Evolutionary conservation across 2,797 vertebrate genomes (phyloP).

Genomic region (Sarcophilus harrisii): DNA sequence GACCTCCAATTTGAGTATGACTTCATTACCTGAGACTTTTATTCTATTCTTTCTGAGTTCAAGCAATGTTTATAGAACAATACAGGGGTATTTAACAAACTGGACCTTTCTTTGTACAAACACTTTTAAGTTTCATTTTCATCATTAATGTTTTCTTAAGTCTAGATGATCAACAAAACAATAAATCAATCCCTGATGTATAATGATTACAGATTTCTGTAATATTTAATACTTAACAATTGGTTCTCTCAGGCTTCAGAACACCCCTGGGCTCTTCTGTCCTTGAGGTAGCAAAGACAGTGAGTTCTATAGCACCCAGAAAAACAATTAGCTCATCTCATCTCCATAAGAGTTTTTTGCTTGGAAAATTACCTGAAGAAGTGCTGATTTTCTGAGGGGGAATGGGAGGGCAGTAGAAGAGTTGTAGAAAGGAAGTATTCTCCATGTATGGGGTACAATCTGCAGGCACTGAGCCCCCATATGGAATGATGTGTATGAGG

Average conservation of each 20-base stretch:
- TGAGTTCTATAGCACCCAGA: background rate
- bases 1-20: background rate
- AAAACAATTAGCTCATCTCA: background rate
- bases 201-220: background rate
- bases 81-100: background rate
- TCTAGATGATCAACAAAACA: background rate
- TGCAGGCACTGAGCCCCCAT: background rate
- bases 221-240: background rate
- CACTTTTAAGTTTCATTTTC: background rate
- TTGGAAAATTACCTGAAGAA: background rate
- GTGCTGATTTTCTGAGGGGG: background rate
- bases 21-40: background rate
- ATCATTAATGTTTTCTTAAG: background rate
- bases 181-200: background rate
- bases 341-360: background rate
- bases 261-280: background rate
- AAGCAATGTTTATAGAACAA: background rate
- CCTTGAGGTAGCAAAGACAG: background rate
- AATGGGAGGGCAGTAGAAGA: background rate
- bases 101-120: background rate
- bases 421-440: background rate
- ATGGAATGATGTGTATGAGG: background rate
- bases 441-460: background rate
- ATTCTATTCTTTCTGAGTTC: background rate
- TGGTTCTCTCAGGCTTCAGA: background rate